These are phyloP conservation scores for Discoglossus pictus DNA, from an alignment of 2,797 vertebrate genomes.

Conservation along the genomic window DNA sequence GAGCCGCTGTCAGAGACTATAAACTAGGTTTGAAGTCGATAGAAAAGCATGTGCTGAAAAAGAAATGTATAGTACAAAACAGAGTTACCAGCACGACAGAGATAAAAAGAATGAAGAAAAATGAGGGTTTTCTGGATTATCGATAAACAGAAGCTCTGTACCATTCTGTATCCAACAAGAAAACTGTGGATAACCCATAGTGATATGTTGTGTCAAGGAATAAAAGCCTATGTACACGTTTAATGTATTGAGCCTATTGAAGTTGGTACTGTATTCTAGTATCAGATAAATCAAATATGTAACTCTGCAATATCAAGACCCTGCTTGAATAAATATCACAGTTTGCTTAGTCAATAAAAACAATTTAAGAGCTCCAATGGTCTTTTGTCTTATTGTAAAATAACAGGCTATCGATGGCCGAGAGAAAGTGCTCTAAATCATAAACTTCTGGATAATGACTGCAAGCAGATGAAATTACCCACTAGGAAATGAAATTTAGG, in stretches of 20 bases:
- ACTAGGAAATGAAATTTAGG: slow-evolving; percentile 6
- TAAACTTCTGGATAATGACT: slow-evolving; percentile 28
- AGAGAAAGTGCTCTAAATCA: slow-evolving; percentile 33
- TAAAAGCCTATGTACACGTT: slow-evolving; percentile 40
- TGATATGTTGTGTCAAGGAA: slow-evolving; percentile 12
- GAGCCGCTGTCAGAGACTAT: slow-evolving; percentile 65
- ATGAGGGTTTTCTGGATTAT: slow-evolving; percentile 54
- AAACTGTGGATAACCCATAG: slow-evolving; percentile 13
- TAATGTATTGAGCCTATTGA: slow-evolving; percentile 57
- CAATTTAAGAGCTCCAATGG: slow-evolving; percentile 42
- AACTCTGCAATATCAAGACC: slow-evolving; percentile 21
- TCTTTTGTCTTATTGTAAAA: slow-evolving; percentile 40
- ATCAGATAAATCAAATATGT: slow-evolving; percentile 1
- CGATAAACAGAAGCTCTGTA: slow-evolving; percentile 1
- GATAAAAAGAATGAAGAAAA: slow-evolving; percentile 61
- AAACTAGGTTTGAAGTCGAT: slow-evolving; percentile 61
- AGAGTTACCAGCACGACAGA: slow-evolving; percentile 60
- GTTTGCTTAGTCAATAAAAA: slow-evolving; percentile 42
- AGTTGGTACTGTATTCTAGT: slow-evolving; percentile 46
- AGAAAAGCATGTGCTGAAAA: slow-evolving; percentile 47
- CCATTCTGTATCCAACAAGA: slow-evolving; percentile 12
- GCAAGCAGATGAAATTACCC: no score
- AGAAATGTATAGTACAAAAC: slow-evolving; percentile 63
- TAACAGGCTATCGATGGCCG: slow-evolving; percentile 36
- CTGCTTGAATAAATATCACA: slow-evolving; percentile 29